Evolutionary conservation across 1,140 invertebrate genomes (phyloP), one percentile per base, ranked within the genome.

Genomic region (Calliphora vicina): DNA sequence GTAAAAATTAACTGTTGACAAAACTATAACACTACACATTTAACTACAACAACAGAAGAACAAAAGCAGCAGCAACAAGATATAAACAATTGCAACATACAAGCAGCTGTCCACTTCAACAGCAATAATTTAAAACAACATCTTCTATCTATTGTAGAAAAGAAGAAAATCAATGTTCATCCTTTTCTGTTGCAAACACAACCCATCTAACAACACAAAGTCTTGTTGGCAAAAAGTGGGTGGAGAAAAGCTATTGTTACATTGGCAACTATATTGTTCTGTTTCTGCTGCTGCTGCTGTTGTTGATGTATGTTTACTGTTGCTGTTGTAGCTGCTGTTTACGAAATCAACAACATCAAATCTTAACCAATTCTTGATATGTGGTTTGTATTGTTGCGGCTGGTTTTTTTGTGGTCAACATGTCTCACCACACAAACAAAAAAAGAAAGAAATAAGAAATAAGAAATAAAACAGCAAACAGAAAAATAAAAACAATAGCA

Each of bases 1-100:
- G 35, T 43, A 78, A 78, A 43, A 78, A 78, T 78, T 78, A 78
- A 78, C 35, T 78, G 74, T 78, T 78, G 74, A 78, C 74, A 78
- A 78, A 78, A 43, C 42, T 42, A 43, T 78, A 78, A 78, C 35
- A 43, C 35, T 23, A 78, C n/a, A 67, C 72, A 20, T 29, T 13
- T 12, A 78, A 43, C 35, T 29, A 35, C 27, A 35, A 35, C 27
- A 20, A 10, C 35, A 25, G n/a, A 25, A 42, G 13, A 1, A 13
- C 13, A 42, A 43, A 17, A 12, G 20, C 74, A 76, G 9, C n/a
- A 43, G 23, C 35, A 20, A 43, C 2, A 23, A 43, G 20, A 78
- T 3, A 74, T 67, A 43, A 78, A 78, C 29, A 20, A 67, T 67
- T 67, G 61, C 61, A 67, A 67, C n/a, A 57, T 57, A 57, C 4